Evolutionary conservation across 2,888 invertebrate genomes (phyloP), one percentile per base, ranked within the genome.

Genomic region (Clunio marinus): DNA sequence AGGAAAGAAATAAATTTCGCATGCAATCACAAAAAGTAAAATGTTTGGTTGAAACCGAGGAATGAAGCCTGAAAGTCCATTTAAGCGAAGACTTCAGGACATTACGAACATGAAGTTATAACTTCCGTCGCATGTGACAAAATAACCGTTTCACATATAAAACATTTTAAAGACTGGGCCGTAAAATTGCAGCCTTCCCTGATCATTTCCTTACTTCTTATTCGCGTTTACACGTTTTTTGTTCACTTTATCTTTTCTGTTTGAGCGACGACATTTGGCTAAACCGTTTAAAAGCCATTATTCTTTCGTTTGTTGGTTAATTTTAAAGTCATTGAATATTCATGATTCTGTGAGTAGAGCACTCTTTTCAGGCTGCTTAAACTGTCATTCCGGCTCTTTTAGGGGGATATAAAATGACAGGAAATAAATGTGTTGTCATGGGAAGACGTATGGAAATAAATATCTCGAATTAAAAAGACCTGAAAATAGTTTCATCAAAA

Each of bases 221-320:
- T 57, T 57, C 57, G 57, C 25, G 57, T 27, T 60, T 35, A 58
- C 58, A 58, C 37, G 32, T 60, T 37, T 24, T 32, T 32, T 15
- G 20, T 60, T 32, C 32, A 24, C 25, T 60, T 24, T 35, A 28
- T 60, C 35, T 60, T 24, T 60, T 45, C n/a, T 17, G 15, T 60
- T 10, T 20, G n/a, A 37, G 60, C 37, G 37, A 60, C 68, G 68
- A 68, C 68, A 68, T 68, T 68, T 68, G 68, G 68, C 58, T 58
- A 68, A 68, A 68, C 68, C 68, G 68, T 68, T 68, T 68, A 41
- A 35, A 65, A 65, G 41, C 63, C 63, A 65, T 65, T 66, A 66
- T 55, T 66, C 55, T 66, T 66, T 24, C 27, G 13, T 67, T 67
- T 24, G 17, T 37, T 55, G 25, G 28, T 55, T 67, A 55, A 67